Evolutionary conservation across 2,113 vertebrate species (phyloP).

Genomic region (Apodemus sylvaticus): DNA sequence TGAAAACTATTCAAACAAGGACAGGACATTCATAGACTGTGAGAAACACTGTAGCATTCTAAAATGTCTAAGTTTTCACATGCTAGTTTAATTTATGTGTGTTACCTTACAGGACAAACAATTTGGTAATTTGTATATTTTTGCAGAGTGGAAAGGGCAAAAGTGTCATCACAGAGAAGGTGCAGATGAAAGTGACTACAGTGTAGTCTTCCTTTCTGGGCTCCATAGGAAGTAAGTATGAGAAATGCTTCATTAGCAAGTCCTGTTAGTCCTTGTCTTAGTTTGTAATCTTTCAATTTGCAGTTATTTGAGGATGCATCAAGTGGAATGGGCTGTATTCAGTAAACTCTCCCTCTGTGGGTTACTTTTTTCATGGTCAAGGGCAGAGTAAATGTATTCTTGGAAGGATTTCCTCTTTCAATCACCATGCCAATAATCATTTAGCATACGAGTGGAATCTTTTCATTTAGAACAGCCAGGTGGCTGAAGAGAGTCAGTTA

Average conservation of each 20-base stretch:
- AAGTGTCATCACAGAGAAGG: neutral
- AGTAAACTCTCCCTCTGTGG: constrained; percentile 40
- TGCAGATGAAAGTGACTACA: neutral
- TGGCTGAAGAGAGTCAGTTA: constrained; percentile 66
- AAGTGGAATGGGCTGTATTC: constrained; percentile 39
- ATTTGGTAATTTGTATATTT: neutral
- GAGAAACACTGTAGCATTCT: neutral
- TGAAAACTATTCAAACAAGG: neutral
- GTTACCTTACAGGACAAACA: neutral
- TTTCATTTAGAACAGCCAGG: constrained; percentile 69
- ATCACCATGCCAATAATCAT: constrained; percentile 58
- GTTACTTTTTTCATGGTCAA: constrained; percentile 61
- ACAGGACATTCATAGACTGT: neutral
- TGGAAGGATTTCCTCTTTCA: constrained; percentile 67
- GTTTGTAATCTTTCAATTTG: constrained; percentile 68
- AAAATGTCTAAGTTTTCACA: neutral
- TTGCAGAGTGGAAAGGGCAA: constrained; percentile 14
- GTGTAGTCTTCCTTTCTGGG: neutral
- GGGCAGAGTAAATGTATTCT: constrained; percentile 27
- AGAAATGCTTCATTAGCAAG: constrained; percentile 20
- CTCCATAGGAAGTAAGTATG: neutral
- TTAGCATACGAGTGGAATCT: constrained; percentile 70
- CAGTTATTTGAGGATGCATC: constrained; percentile 20
- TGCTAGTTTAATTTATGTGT: neutral
- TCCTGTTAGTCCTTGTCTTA: constrained; percentile 46